phyloP scores from a whole-genome alignment of 2,113 vertebrate species.

The Baryphthengus martii region DNA sequence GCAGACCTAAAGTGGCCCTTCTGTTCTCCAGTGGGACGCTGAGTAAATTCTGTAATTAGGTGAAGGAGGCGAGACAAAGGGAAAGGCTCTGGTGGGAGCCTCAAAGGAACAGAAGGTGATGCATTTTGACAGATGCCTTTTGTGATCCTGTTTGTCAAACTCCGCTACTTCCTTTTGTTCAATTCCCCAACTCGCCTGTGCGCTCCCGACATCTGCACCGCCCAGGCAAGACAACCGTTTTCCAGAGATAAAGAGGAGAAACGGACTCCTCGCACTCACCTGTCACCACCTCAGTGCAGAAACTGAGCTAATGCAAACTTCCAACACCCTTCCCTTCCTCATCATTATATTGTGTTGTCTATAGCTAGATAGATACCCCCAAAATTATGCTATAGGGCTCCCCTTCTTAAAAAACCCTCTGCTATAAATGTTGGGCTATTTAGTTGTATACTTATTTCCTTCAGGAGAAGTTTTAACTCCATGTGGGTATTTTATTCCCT shows the following conservation, averaged over 20 bases:
- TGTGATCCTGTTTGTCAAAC: slow-evolving; percentile 64
- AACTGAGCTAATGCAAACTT: not conserved
- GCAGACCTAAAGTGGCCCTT: not conserved
- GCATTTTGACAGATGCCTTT: slow-evolving; percentile 64
- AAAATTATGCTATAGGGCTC: not conserved
- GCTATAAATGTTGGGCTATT: not conserved
- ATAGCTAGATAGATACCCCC: not conserved
- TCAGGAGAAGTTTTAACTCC: not conserved
- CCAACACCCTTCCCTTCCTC: not conserved
- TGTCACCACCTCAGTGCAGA: not conserved
- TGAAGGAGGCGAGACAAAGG: slow-evolving; percentile 14
- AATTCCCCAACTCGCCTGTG: not conserved
- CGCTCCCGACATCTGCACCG: not conserved
- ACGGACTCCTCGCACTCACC: not conserved
- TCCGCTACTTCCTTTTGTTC: not conserved
- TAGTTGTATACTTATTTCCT: not conserved
- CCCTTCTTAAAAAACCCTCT: not conserved
- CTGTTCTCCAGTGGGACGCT: slow-evolving; percentile 1
- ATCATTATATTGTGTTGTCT: accelerated
- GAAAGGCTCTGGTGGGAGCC: slow-evolving; percentile 25
- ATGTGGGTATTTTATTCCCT: not conserved
- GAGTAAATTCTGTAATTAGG: slow-evolving; percentile 45
- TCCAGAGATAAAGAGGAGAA: not conserved
- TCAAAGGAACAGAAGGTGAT: slow-evolving; percentile 61
- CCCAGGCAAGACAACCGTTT: not conserved